Evolutionary conservation across 2,888 invertebrate genomes (phyloP).

Genomic region (Antheraea yamamai): DNA sequence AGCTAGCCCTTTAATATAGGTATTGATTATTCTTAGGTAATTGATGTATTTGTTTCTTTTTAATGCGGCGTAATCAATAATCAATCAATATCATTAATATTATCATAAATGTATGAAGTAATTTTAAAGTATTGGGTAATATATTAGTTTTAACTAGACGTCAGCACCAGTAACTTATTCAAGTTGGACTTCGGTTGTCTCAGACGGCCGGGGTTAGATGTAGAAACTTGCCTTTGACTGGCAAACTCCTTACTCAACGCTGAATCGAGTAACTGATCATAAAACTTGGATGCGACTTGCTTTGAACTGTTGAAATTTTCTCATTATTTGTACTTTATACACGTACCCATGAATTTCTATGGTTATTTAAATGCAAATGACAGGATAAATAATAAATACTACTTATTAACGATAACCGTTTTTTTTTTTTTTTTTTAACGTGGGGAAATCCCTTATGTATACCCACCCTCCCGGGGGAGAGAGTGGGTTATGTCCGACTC

Average conservation of each 20-base stretch:
- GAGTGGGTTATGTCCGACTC: no score
- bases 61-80: neutral
- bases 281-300: slow-evolving; percentile 58
- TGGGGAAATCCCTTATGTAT: no score
- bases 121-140: neutral
- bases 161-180: slow-evolving; percentile 34
- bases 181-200: slow-evolving; percentile 30
- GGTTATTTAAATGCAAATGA: no score
- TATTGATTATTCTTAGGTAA: no score
- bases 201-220: slow-evolving; percentile 27
- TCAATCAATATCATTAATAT: neutral
- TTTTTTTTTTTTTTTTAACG: no score
- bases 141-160: neutral
- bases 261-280: slow-evolving; percentile 63
- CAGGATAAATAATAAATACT: neutral
- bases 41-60: neutral
- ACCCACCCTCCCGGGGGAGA: no score
- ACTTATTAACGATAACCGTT: no score
- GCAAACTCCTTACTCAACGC: slow-evolving; percentile 63
- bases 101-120: neutral
- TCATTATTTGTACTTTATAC: slow-evolving; percentile 24
- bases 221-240: slow-evolving; percentile 44
- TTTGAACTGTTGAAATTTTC: slow-evolving; percentile 51
- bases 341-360: neutral
- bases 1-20: no score